These are phyloP conservation scores for Amazona guildingii DNA, from an alignment of 2,113 vertebrate species.

Conservation along the genomic window DNA sequence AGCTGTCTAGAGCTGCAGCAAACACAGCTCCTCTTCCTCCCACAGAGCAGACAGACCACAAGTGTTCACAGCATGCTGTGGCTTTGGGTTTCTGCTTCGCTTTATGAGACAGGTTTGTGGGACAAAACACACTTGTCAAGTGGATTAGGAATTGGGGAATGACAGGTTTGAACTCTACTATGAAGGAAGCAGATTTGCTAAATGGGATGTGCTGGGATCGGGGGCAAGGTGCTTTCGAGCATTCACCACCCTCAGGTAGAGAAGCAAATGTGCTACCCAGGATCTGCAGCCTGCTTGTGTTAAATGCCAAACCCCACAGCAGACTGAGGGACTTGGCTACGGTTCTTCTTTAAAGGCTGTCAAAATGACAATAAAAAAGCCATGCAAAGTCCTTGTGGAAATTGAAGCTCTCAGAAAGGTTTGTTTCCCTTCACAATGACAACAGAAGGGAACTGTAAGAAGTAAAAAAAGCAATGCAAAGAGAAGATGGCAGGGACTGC, in stretches of 20 bases:
- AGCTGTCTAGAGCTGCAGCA: constrained; percentile 3
- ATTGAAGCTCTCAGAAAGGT: neutral
- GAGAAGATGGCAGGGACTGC: neutral
- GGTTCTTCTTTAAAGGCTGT: neutral
- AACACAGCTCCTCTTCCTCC: neutral
- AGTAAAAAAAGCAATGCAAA: neutral
- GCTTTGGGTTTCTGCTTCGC: neutral
- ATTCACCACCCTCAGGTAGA: neutral
- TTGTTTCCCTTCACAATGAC: neutral
- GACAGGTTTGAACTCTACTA: neutral
- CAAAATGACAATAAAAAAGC: neutral
- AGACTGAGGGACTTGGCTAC: neutral
- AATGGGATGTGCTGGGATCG: neutral
- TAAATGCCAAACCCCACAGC: neutral
- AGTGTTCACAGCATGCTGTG: neutral
- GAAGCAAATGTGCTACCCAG: neutral
- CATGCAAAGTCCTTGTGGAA: neutral
- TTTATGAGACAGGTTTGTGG: neutral
- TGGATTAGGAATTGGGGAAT: constrained; percentile 5
- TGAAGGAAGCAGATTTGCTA: neutral
- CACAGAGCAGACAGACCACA: neutral
- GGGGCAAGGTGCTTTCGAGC: neutral
- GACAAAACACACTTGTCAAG: neutral
- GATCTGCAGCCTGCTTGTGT: neutral
- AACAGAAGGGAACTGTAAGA: neutral